phyloP scores from a whole-genome alignment of 2,888 invertebrate species.

The Sminthurinus aureus region DNA sequence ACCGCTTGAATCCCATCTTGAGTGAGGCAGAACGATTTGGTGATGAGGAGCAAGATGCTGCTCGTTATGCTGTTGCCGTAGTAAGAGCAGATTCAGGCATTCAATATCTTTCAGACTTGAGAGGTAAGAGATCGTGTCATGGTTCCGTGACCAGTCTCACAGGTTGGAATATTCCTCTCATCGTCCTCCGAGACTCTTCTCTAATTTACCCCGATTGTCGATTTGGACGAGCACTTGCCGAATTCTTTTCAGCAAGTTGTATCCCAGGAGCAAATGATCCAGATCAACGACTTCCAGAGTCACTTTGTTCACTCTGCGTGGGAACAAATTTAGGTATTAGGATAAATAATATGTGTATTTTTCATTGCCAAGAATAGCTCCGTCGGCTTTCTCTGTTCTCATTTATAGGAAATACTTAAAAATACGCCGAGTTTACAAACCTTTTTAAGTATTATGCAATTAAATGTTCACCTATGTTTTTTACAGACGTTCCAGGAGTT shows the following conservation, averaged over 20 bases:
- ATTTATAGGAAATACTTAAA: too few relatives aligned
- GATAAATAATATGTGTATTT: too few relatives aligned
- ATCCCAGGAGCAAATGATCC: conserved; percentile 58
- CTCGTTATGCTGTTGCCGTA: conserved; percentile 55
- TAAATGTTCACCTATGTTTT: background rate
- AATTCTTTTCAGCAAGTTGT: conserved; percentile 58
- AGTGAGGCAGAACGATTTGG: conserved; percentile 58
- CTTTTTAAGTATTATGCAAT: too few relatives aligned
- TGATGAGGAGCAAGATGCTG: conserved; percentile 59
- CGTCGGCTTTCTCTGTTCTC: too few relatives aligned
- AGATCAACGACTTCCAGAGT: conserved; percentile 53
- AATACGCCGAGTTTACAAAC: too few relatives aligned
- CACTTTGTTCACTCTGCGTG: conserved; percentile 58
- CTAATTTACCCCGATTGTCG: conserved; percentile 57
- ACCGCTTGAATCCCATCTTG: conserved; percentile 55
- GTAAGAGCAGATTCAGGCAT: conserved; percentile 58
- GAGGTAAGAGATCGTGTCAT: conserved; percentile 59
- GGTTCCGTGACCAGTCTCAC: conserved; percentile 52
- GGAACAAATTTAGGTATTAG: conserved; percentile 55
- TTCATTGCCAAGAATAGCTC: too few relatives aligned
- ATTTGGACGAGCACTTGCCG: conserved; percentile 55
- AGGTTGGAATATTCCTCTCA: conserved; percentile 59
- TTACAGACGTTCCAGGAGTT: conserved; percentile 53
- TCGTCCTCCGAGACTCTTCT: conserved; percentile 53
- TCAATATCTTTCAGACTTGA: conserved; percentile 55